Conservation (phyloP, 2,888 invertebrate species). For the Minunthozetes semirufus region DNA sequence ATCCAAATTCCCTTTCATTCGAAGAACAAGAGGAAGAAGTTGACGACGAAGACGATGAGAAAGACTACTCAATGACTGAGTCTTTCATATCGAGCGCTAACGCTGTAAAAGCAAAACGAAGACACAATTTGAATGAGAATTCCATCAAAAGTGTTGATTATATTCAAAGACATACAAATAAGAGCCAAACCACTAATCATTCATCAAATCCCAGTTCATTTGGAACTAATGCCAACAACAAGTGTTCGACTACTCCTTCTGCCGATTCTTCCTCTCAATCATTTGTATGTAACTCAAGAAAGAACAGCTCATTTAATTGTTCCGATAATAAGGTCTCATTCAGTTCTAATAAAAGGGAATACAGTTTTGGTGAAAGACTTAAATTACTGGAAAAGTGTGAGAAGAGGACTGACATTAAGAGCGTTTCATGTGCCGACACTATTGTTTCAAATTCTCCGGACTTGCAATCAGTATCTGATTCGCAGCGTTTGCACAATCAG, state of each 20-base stretch:
- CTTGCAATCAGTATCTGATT: background rate
- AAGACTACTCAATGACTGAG: background rate
- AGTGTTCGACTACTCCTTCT: background rate
- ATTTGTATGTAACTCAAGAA: background rate
- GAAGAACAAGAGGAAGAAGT: slow-evolving; percentile 20
- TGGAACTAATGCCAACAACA: background rate
- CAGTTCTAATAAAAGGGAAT: background rate
- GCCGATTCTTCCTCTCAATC: background rate
- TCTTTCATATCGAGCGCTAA: background rate
- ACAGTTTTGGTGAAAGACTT: too few species aligned
- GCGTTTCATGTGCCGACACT: background rate
- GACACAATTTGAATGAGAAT: background rate
- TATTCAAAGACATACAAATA: background rate
- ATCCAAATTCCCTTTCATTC: background rate
- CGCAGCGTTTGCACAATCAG: background rate
- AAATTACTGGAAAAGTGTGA: background rate
- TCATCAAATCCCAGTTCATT: background rate
- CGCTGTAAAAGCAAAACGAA: background rate
- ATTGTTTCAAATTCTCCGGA: background rate
- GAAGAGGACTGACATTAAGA: background rate
- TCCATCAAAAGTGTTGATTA: background rate
- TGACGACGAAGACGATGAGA: slow-evolving; percentile 23
- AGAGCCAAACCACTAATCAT: background rate
- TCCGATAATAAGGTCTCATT: background rate
- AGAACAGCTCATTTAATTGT: background rate